Conservation (phyloP, 2,888 invertebrate genomes). For the Achlya flavicornis region DNA sequence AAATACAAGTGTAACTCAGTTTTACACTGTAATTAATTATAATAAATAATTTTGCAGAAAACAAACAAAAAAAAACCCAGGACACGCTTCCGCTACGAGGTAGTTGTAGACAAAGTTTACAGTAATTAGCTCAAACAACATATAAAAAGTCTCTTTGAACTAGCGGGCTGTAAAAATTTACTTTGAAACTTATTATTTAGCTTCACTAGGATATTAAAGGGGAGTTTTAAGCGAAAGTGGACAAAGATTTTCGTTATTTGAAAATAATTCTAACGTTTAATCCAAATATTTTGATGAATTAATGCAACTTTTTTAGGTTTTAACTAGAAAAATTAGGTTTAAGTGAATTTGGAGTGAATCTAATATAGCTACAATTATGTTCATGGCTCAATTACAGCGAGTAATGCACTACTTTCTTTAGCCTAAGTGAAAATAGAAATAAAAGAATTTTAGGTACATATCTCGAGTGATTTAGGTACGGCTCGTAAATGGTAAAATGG, state of each 20-base stretch:
- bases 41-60: too few species aligned
- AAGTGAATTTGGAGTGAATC: not conserved
- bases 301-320: too few species aligned
- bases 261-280: too few species aligned
- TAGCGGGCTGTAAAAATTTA: conserved; percentile 33
- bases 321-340: not conserved
- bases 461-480: conserved; percentile 46
- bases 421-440: conserved; percentile 19
- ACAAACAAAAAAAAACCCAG: not conserved
- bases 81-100: conserved; percentile 14
- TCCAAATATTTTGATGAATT: too few species aligned
- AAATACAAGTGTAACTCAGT: not conserved
- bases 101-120: conserved; percentile 37
- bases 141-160: conserved; percentile 41
- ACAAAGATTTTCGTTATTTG: too few species aligned
- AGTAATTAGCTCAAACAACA: conserved; percentile 46
- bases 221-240: not conserved
- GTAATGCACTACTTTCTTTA: conserved; percentile 9
- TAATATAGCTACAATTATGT: not conserved
- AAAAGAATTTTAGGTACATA: conserved; percentile 40
- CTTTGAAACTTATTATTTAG: conserved; percentile 33
- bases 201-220: not conserved
- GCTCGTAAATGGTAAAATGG: conserved; percentile 39
- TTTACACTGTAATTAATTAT: conserved; percentile 4
- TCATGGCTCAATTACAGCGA: not conserved